Base-by-base conservation (phyloP, 2,797 vertebrate genomes). In the Adrianichthys oophorus region DNA sequence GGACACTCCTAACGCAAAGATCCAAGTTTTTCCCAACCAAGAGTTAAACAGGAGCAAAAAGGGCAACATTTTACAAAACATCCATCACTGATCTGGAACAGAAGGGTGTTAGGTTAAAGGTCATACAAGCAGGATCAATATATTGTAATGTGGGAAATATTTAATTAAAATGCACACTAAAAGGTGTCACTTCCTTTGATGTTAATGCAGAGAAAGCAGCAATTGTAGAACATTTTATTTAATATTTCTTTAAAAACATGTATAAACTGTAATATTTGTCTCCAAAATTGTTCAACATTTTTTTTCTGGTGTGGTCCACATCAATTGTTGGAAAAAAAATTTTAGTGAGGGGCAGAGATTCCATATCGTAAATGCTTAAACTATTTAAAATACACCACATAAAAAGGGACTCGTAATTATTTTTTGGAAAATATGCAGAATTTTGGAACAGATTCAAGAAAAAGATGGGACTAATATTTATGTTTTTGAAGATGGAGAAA, bases 11-110 rank as follows among this genome's bases (percentile, higher is more conserved):
- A 58, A 42, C 46, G 59, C 24, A 41, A 37, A 10, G 62, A 56
- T 52, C 65, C 67, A 42, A 57, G 52, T 83, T 73, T 86, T 87
- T 80, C 77, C 85, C 62, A 51, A 66, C 58, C 47, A 49, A 18
- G 29, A 16, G 4, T 5, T 23, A 23, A 54, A 14, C 14, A 45
- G 17, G 26, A 41, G 32, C 19, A 44, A 24, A 50, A 15, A 55
- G 45, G 41, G 29, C 7, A 10, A 16, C 7, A 7, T 53, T 19
- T 26, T 55, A 72, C 29, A 15, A 46, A 3, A 48, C 21, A 68
- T 42, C 52, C 53, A 52, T 76, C 68, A 59, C 48, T 32, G 55
- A 64, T 77, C 67, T 61, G 68, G 56, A 64, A 46, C 24, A 49
- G 51, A 71, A 23, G 56, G 24, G 64, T 19, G 43, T 43, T 4